phyloP scores from a whole-genome alignment of 1,140 invertebrate genomes.

The Bombus cullumanus region DNA sequence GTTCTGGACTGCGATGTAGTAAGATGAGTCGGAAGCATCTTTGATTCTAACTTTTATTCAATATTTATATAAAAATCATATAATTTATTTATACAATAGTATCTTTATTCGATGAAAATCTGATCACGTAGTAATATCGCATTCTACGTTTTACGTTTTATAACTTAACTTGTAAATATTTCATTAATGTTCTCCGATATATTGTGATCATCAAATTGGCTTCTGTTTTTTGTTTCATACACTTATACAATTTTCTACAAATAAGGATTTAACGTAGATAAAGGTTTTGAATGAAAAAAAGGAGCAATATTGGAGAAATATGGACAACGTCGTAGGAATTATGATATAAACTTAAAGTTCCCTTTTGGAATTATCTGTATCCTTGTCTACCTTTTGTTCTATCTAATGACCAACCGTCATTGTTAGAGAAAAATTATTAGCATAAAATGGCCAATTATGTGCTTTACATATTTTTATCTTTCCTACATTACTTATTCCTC shows the following conservation, averaged over 20 bases:
- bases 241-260: no score
- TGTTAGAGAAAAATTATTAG: neutral
- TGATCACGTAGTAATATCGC: neutral
- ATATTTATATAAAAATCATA: neutral
- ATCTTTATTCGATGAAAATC: neutral
- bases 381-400: neutral
- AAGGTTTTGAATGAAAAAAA: neutral
- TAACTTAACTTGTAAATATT: neutral
- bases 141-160: neutral
- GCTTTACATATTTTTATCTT: neutral
- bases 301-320: neutral
- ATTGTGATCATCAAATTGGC: neutral
- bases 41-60: neutral
- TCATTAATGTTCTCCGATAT: neutral
- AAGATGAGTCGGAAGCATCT: fast-evolving
- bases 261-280: neutral
- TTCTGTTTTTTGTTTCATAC: no score
- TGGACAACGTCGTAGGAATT: neutral
- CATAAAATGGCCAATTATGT: neutral
- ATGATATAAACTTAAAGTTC: neutral
- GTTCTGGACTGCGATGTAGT: fast-evolving
- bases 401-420: neutral
- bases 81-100: neutral
- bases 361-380: neutral
- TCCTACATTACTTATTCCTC: neutral